Evolutionary conservation across 92 coral and sea anemone genomes (phyloP), one percentile per base, ranked within the genome.

Genomic region (Zoanthus gigantus): DNA sequence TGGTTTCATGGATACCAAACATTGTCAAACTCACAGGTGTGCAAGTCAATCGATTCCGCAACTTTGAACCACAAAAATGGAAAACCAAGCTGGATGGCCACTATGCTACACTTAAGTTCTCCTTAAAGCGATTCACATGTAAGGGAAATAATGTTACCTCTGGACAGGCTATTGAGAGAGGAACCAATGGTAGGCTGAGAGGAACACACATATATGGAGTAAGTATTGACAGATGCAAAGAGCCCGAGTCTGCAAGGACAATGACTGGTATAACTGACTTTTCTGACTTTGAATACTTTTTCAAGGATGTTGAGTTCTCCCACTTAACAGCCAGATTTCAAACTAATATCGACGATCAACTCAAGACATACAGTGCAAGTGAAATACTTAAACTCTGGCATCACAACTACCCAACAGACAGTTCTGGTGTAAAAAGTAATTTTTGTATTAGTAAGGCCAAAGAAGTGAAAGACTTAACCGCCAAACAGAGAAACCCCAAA

Each of bases 51-150:
- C 57, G 76, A 15, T 88, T 77, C 72, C 44, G 47, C 6, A 87
- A 82, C 83, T 90, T 88, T 71, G 95, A 93, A 71, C 85, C 95
- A 9, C 93, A 93, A 74, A 93, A 93, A 78, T 90, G 93, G 18
- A 90, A 92, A 82, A 92, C 95, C 15, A 83, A 84, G 34, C 82
- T 90, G 53, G 95, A 92, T 73, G 50, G 89, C 15, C 95, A 87
- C 63, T 90, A 82, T 68, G 92, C 91, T 2, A 87, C 86, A 17
- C 58, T 90, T 16, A 93, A 93, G 76, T 90, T 93, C 67, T 56
- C 91, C 15, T 52, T 93, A 15, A 65, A 74, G 46, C 79, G 77
- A 4, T 86, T 58, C 61, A 86, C 72, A 71, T 78, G 42, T 61
- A 76, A 85, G 72, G 93, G 91, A 12, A 31, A 90, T 53, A 84